phyloP scores from a whole-genome alignment of 2,797 vertebrate species.

The Pempheris klunzingeri region DNA sequence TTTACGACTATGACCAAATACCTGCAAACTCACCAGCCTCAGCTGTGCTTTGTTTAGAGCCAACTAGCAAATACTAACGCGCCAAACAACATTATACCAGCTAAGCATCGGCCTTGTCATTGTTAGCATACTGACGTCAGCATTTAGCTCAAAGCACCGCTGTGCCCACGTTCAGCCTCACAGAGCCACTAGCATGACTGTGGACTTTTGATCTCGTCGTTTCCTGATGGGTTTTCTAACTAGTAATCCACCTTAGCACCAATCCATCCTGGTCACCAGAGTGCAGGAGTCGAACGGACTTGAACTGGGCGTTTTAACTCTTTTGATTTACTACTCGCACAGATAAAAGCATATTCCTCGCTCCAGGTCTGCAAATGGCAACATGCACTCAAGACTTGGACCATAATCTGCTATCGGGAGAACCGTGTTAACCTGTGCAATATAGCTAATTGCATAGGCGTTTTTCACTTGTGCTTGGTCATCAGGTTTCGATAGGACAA shows the following conservation, averaged over 20 bases:
- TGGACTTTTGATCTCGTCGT: background rate
- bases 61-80: background rate
- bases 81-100: background rate
- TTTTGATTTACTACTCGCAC: slow-evolving; percentile 33
- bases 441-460: slow-evolving; percentile 61
- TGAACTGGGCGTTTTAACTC: slow-evolving; percentile 15
- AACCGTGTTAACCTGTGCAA: slow-evolving; percentile 66
- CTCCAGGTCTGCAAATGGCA: slow-evolving; percentile 5
- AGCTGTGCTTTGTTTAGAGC: background rate
- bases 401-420: slow-evolving; percentile 49
- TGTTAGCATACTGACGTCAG: background rate
- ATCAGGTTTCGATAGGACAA: slow-evolving; percentile 58
- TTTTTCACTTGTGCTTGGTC: slow-evolving; percentile 60
- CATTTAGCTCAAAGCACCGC: background rate
- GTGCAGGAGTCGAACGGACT: slow-evolving; percentile 4
- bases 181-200: background rate
- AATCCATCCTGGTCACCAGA: background rate
- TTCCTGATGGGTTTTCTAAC: background rate
- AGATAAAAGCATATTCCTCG: slow-evolving; percentile 25
- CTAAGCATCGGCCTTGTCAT: background rate
- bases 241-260: background rate
- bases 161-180: background rate
- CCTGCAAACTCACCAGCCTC: background rate
- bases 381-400: slow-evolving; percentile 26
- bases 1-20: background rate